These are phyloP conservation scores for Iselma pallidipennis DNA, from an alignment of 2,888 invertebrate genomes.

Conservation along the genomic window DNA sequence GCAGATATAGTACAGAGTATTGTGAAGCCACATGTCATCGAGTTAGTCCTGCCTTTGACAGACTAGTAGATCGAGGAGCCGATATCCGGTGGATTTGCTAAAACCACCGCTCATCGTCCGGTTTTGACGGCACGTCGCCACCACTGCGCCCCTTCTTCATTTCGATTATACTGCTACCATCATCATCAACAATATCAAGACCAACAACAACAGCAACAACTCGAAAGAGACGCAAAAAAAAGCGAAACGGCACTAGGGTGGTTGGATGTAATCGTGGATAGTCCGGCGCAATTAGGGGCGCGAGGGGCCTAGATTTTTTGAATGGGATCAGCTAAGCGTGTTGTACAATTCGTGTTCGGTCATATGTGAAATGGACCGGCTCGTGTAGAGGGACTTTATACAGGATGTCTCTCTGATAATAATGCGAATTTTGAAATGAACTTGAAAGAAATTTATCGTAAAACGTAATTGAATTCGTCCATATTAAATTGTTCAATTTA, in stretches of 20 bases:
- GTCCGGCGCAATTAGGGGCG: conserved; percentile 39
- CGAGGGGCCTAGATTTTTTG: conserved; percentile 51
- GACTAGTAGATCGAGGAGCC: conserved; percentile 38
- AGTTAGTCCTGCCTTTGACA: conserved; percentile 40
- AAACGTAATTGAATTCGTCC: conserved; percentile 52
- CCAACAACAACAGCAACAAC: neutral
- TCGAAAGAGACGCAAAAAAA: conserved; percentile 11
- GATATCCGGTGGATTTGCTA: conserved; percentile 40
- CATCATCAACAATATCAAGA: neutral
- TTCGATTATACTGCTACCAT: neutral
- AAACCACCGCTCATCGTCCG: conserved; percentile 24
- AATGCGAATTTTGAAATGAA: conserved; percentile 53
- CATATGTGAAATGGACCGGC: conserved; percentile 67
- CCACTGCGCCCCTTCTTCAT: neutral
- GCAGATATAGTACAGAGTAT: conserved; percentile 44
- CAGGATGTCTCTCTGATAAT: conserved; percentile 37
- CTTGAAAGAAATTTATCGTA: conserved; percentile 46
- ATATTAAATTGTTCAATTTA: conserved; percentile 58
- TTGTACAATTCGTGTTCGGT: conserved; percentile 67
- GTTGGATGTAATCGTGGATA: neutral
- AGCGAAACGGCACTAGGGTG: conserved; percentile 2
- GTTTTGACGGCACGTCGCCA: conserved; percentile 15
- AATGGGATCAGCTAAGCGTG: conserved; percentile 69
- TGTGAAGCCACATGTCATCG: conserved; percentile 50
- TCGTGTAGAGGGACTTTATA: conserved; percentile 41